These are phyloP conservation scores for Hydrotaea cyrtoneurina DNA, from an alignment of 2,888 invertebrate species.

Conservation along the genomic window DNA sequence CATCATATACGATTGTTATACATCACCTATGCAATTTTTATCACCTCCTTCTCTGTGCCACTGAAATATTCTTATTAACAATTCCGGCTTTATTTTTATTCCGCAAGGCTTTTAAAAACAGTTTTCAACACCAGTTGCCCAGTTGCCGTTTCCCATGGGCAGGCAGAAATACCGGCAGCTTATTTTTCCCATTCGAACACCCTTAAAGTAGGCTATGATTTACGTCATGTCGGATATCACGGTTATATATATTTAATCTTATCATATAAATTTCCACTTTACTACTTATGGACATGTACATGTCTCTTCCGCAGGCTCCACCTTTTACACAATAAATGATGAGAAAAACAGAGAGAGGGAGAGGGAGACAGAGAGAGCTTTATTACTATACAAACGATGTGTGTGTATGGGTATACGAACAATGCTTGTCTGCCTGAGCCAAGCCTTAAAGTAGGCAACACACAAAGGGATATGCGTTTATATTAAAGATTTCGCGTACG, in stretches of 20 bases:
- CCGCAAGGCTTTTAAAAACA: background rate
- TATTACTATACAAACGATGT: too few species aligned
- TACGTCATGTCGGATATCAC: too few species aligned
- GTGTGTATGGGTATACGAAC: too few species aligned
- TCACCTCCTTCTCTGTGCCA: too few species aligned
- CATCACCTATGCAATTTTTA: too few species aligned
- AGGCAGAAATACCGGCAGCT: background rate
- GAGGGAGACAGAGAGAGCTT: too few species aligned
- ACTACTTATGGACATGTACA: slow-evolving; percentile 70
- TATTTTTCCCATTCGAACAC: slow-evolving; percentile 25
- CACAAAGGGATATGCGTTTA: slow-evolving; percentile 50
- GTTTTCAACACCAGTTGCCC: too few species aligned
- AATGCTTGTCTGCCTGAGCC: too few species aligned
- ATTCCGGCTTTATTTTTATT: background rate
- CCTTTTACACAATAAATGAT: background rate
- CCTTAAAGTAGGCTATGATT: slow-evolving; percentile 73
- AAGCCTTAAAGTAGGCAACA: slow-evolving; percentile 67
- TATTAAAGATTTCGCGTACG: background rate
- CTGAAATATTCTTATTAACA: background rate
- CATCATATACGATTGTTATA: too few species aligned
- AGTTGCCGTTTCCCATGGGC: too few species aligned
- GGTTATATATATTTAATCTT: slow-evolving; percentile 71
- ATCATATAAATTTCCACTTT: slow-evolving; percentile 74
- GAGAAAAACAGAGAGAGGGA: too few species aligned
- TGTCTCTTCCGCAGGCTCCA: background rate